Evolutionary conservation across 2,888 invertebrate species (phyloP), one percentile per base, ranked within the genome.

Genomic region (Thecophora atra): DNA sequence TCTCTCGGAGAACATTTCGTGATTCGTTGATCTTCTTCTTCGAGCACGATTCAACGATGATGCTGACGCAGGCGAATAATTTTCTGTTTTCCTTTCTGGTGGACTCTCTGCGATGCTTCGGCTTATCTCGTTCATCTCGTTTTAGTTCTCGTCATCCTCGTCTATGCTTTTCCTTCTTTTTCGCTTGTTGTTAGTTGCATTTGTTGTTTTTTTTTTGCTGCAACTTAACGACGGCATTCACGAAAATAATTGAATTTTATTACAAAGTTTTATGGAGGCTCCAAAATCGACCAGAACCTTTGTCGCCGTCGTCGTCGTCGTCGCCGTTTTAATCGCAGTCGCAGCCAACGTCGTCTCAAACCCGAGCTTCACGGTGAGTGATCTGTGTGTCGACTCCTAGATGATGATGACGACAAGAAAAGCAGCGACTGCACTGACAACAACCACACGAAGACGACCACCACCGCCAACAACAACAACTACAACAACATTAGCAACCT

Each of bases 241-340:
- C 76, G 80, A 81, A 84, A 85, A 85, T 85, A 85, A 85, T 85
- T 85, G 85, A 85, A 85, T 85, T 85, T 85, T 85, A 85, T 85
- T 85, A 85, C 85, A 85, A 84, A 84, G 84, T 84, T 83, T 82
- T 81, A n/a, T 54, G 62, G 79, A 26, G 62, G 11, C 47, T 44
- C 62, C 63, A 37, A 30, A 21, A 24, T 4, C 28, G 24, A 21
- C 26, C 30, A 60, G n/a, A 13, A 44, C 37, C 56, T 24, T 17
- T n/a, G 70, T 58, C 58, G 44, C 8, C 42, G 64, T 19, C 21
- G 70, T 42, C 19, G 62, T 24, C 52, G 37, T 60, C 44, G 52
- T 51, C 52, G 60, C 71, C 47, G 65, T 60, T 58, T 21, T 26
- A 65, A 62, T 28, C 64, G 13, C 60, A 62, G 66, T 21, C 54